Base-by-base conservation (phyloP, 2,797 vertebrate genomes). In the Fringilla coelebs region DNA sequence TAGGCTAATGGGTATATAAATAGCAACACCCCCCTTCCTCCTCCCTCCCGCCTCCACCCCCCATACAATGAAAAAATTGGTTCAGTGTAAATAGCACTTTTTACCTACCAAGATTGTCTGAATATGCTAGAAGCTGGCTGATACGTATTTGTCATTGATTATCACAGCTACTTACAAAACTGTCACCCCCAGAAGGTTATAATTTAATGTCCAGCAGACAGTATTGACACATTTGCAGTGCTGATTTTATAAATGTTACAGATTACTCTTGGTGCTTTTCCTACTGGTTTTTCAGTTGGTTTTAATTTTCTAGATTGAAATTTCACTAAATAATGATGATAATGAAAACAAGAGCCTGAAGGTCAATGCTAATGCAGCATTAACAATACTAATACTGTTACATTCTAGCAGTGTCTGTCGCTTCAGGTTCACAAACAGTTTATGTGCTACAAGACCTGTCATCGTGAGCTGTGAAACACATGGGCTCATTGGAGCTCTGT, bases 201-300 rank as follows among this genome's bases (percentile, higher is more conserved):
- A 11, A 34, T 11, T 57, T 51, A 51, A 46, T 11, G 28, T 28
- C 34, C 66, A 67, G 32, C 17, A 58, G 28, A 51, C 22, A 34
- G 13, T n/a, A 28, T 17, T 82, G 28, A 63, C 60, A 51, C 25
- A 67, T 45, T 41, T 1, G 1, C 43, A 58, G 24, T 0, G 0
- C 32, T 40, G 14, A 21, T 60, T 72, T 79, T 36, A 26, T 45
- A 63, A 48, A 78, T 34, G 18, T 34, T 48, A 52, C 32, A 48
- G 38, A 26, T 40, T n/a, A 63, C 7, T 38, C 45, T 81, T 22
- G 8, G 22, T 60, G 51, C 7, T 85, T 80, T 41, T 65, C 7
- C 26, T 48, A 38, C 15, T 31, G 16, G 1, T 66, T 79, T 85
- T 85, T 38, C 25, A 19, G 45, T n/a, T 3, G 2, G 24, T 31